Evolutionary conservation across 2,797 vertebrate genomes (phyloP).

Genomic region (Peromyscus aztecus): DNA sequence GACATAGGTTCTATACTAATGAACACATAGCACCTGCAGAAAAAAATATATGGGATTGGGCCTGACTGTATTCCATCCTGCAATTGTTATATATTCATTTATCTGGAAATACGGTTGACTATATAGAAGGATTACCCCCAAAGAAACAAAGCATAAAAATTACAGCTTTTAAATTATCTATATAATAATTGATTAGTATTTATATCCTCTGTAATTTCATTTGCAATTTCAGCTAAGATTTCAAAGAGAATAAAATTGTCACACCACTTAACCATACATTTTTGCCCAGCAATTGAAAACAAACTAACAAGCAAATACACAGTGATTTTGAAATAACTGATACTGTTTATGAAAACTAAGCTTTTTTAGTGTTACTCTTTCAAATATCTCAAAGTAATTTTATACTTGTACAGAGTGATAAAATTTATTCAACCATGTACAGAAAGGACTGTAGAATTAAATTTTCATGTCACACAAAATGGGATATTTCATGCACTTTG

Average conservation of each 20-base stretch:
- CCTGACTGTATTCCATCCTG: too few species aligned
- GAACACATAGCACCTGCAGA: background rate
- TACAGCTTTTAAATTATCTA: background rate
- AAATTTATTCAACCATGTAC: slow-evolving; percentile 11
- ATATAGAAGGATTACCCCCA: background rate
- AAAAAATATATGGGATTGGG: background rate
- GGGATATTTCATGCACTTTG: background rate
- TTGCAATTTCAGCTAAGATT: background rate
- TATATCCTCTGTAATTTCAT: background rate
- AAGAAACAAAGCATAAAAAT: background rate
- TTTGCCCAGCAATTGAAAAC: slow-evolving; percentile 14
- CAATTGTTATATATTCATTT: background rate
- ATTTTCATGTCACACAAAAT: background rate
- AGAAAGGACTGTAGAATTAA: slow-evolving; percentile 35
- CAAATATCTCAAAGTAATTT: slow-evolving; percentile 18
- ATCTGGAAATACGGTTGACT: background rate
- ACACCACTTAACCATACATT: background rate
- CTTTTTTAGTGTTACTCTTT: slow-evolving; percentile 6
- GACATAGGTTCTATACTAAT: background rate
- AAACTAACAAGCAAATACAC: background rate
- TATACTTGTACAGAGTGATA: background rate
- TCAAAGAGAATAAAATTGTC: background rate
- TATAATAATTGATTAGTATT: background rate
- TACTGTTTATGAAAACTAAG: background rate
- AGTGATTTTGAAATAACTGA: background rate